Base-by-base conservation (phyloP, 2,797 vertebrate species). In the Microchirus variegatus region DNA sequence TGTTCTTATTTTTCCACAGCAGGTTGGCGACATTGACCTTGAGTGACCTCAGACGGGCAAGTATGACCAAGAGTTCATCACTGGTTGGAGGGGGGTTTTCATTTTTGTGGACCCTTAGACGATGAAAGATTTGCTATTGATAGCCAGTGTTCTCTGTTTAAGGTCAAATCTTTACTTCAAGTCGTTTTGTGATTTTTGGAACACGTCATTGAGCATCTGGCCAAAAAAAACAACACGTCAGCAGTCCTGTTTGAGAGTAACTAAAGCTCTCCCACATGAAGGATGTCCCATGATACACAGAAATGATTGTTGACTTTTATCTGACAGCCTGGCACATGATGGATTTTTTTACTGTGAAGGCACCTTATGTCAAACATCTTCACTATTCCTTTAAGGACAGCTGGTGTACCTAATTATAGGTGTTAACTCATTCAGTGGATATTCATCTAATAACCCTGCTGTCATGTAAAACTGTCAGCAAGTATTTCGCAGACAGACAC, bases 401-500 rank as follows among this genome's bases (percentile, higher is more conserved):
- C 37, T 37, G 10, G 50, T 40, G 55, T 70, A 61, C 45, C 12
- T 49, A 58, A 67, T 63, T 61, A 57, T 36, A 49, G 0, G 2
- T 35, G 56, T 50, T 40, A 60, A 45, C 43, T 46, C 55, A 14
- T 16, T 37, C 18, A 49, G 40, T 53, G 26, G 60, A 57, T 63
- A 38, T 59, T 13, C 4, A 55, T 56, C 42, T 66, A 61, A 75
- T 59, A 73, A 75, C 17, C 46, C 45, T 59, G 48, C 55, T 62
- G 59, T 73, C 46, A 48, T 66, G 63, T 51, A 15, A 40, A 68
- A 62, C 41, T 2, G 2, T 63, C 45, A 71, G 69, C 73, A 55
- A 37, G 73, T 59, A 57, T 61, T 77, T 55, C 70, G 47, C 72
- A 76, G 63, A 76, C 55, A 14, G 37, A 62, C 41, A 17, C 9